phyloP scores from a whole-genome alignment of 2,888 invertebrate species.

The Escarpia spicata region DNA sequence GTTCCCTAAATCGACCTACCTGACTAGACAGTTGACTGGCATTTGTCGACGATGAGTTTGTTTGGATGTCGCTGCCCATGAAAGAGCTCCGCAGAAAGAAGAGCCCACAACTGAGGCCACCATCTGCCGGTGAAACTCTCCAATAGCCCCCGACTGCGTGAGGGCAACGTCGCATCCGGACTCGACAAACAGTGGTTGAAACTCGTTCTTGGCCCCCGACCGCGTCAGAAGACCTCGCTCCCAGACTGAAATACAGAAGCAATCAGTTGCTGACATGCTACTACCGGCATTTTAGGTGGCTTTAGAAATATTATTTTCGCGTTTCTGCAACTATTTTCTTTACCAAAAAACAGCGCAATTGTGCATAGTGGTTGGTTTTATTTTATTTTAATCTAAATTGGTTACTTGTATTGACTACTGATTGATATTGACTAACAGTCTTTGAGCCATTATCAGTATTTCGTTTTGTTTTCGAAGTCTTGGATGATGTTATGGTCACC shows the following conservation, averaged over 20 bases:
- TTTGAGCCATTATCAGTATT: not conserved
- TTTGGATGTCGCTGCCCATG: not conserved
- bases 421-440: not conserved
- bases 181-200: not conserved
- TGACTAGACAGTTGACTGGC: not conserved
- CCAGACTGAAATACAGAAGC: not conserved
- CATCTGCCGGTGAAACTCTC: not conserved
- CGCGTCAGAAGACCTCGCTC: not conserved
- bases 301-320: not conserved
- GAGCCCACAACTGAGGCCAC: not conserved
- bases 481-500: not conserved
- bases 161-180: not conserved
- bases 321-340: not conserved
- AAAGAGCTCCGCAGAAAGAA: not conserved
- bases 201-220: not conserved
- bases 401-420: not conserved
- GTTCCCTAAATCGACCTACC: not conserved
- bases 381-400: not conserved
- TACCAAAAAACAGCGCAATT: not conserved
- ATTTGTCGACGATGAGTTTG: not conserved
- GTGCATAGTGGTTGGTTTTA: not conserved
- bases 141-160: not conserved
- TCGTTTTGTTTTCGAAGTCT: not conserved
- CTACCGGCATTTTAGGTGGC: not conserved
- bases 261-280: not conserved